Evolutionary conservation across 2,888 invertebrate genomes (phyloP).

Genomic region (Panzeria rudis): DNA sequence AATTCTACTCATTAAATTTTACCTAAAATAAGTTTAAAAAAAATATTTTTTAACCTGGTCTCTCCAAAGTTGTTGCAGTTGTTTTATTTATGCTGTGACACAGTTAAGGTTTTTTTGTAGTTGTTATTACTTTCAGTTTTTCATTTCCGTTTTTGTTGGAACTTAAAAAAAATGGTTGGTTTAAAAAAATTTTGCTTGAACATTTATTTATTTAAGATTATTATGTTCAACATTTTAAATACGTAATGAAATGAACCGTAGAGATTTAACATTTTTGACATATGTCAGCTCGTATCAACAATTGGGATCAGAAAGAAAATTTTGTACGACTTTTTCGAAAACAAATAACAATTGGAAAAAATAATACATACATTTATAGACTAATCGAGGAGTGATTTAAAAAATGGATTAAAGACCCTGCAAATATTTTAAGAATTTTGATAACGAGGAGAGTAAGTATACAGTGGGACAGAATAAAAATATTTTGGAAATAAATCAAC

Average conservation of each 20-base stretch:
- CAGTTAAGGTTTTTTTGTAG: constrained; percentile 25
- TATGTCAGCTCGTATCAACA: constrained; percentile 31
- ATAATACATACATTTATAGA: no score
- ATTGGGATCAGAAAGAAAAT: constrained; percentile 4
- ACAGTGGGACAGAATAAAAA: no score
- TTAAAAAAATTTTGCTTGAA: not conserved
- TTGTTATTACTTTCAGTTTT: constrained; percentile 43
- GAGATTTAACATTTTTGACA: constrained; percentile 38
- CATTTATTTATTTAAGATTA: constrained; percentile 3
- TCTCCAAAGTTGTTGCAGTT: constrained; percentile 4
- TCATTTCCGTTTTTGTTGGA: constrained; percentile 43
- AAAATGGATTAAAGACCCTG: no score
- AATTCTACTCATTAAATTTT: not conserved
- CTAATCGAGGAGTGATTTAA: no score
- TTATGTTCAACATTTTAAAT: constrained; percentile 9
- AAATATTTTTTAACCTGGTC: constrained; percentile 9
- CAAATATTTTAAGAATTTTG: no score
- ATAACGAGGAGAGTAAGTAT: no score
- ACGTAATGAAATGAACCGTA: not conserved
- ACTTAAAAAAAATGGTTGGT: not conserved
- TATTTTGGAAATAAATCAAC: no score
- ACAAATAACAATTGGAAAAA: not conserved
- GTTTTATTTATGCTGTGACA: constrained; percentile 44
- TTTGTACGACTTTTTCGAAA: not conserved
- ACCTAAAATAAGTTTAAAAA: not conserved